These are phyloP conservation scores for Sardina pilchardus DNA, from an alignment of 2,113 vertebrate genomes.

Conservation along the genomic window DNA sequence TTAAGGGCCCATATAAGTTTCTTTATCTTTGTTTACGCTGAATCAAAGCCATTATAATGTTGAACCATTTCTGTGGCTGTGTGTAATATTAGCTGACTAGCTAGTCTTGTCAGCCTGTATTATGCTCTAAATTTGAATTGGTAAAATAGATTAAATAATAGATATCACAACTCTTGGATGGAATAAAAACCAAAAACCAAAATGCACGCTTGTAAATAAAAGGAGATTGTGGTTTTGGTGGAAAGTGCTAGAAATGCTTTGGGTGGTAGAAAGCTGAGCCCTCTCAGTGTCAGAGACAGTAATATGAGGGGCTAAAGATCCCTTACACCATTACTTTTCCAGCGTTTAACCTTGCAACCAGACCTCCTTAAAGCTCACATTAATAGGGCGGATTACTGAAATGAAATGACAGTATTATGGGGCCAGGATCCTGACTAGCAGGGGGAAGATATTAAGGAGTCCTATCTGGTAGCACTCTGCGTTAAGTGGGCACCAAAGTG, in stretches of 20 bases:
- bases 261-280: conserved; percentile 2
- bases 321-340: conserved; percentile 53
- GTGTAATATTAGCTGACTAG: background rate
- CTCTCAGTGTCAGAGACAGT: conserved; percentile 4
- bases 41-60: conserved; percentile 1
- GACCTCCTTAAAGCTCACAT: conserved; percentile 65
- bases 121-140: background rate
- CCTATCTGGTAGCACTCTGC: conserved; percentile 71
- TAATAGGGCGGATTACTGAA: conserved; percentile 76
- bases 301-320: conserved; percentile 42
- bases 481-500: conserved; percentile 71
- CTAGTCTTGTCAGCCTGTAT: background rate
- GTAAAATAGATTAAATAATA: background rate
- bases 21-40: background rate
- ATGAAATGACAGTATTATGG: conserved; percentile 71
- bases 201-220: background rate
- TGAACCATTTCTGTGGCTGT: background rate
- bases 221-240: background rate
- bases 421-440: conserved; percentile 65
- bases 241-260: conserved; percentile 2
- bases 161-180: background rate
- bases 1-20: background rate
- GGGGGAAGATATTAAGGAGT: conserved; percentile 68
- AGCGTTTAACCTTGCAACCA: conserved; percentile 58
- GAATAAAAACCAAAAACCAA: background rate